These are phyloP conservation scores for Picus viridis DNA, from an alignment of 2,797 vertebrate species.

Conservation along the genomic window DNA sequence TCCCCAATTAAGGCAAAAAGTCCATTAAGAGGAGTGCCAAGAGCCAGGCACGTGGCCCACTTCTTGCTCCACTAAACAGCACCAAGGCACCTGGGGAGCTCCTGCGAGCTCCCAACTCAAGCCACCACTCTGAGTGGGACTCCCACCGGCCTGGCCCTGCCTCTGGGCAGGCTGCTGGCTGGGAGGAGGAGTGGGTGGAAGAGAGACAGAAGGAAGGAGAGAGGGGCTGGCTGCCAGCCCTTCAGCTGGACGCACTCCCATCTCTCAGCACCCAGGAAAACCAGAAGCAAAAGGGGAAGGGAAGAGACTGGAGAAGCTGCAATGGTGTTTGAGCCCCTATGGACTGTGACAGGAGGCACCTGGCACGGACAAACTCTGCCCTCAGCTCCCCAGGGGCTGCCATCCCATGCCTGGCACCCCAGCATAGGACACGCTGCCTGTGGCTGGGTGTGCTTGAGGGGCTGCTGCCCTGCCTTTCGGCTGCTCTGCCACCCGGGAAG, in stretches of 20 bases:
- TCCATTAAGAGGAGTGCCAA: constrained; percentile 32
- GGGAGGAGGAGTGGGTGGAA: constrained; percentile 45
- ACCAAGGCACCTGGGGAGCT: not conserved
- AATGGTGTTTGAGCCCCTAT: not conserved
- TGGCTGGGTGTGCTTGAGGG: not conserved
- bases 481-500: not conserved
- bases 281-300: constrained; percentile 55
- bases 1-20: constrained; percentile 59
- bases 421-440: not conserved
- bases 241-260: constrained; percentile 23
- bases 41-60: constrained; percentile 9
- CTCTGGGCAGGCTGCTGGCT: constrained; percentile 17
- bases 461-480: not conserved
- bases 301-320: constrained; percentile 57
- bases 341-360: not conserved
- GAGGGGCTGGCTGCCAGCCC: constrained; percentile 48
- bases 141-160: not conserved
- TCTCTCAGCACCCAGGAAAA: constrained; percentile 60
- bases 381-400: not conserved
- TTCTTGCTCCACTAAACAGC: constrained; percentile 63
- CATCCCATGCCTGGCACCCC: not conserved
- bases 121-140: not conserved
- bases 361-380: not conserved
- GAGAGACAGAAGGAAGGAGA: constrained; percentile 67
- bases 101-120: not conserved